phyloP scores from a whole-genome alignment of 2,797 vertebrate species.

The Hafferia zeledoni region DNA sequence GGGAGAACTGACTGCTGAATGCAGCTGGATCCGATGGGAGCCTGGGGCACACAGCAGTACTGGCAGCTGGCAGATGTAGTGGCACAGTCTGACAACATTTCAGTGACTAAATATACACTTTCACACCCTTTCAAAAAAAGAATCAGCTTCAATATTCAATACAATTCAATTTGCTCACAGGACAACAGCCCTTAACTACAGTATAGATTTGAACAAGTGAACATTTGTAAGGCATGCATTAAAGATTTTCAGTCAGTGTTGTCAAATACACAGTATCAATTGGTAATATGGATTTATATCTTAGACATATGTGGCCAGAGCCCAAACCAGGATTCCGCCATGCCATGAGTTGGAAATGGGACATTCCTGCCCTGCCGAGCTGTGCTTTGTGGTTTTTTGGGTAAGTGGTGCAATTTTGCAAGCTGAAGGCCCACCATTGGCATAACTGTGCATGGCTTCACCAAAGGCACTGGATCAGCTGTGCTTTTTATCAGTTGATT shows the following conservation, averaged over 20 bases:
- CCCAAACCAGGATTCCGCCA: not conserved
- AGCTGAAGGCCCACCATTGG: not conserved
- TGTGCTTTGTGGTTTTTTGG: not conserved
- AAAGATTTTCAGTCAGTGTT: not conserved
- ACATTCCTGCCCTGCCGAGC: not conserved
- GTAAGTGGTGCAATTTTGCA: not conserved
- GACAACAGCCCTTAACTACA: not conserved
- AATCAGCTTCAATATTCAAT: not conserved
- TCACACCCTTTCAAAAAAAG: not conserved
- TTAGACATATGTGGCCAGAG: not conserved
- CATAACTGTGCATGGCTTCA: not conserved
- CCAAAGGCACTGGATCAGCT: not conserved
- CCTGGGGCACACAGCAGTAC: not conserved
- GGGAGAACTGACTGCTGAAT: not conserved
- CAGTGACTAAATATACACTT: not conserved
- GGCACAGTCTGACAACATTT: not conserved
- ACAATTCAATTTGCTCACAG: not conserved
- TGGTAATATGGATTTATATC: not conserved
- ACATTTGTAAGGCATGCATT: not conserved
- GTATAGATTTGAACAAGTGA: not conserved
- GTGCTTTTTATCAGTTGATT: not conserved
- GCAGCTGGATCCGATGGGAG: fast-evolving
- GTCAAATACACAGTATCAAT: not conserved
- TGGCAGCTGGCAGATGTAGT: not conserved
- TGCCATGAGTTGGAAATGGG: not conserved